Percentiles rank a stretch among this genome's conserved stretches.
Conservation (phyloP, 2,113 vertebrate species). For the Atherinomorus stipes region DNA sequence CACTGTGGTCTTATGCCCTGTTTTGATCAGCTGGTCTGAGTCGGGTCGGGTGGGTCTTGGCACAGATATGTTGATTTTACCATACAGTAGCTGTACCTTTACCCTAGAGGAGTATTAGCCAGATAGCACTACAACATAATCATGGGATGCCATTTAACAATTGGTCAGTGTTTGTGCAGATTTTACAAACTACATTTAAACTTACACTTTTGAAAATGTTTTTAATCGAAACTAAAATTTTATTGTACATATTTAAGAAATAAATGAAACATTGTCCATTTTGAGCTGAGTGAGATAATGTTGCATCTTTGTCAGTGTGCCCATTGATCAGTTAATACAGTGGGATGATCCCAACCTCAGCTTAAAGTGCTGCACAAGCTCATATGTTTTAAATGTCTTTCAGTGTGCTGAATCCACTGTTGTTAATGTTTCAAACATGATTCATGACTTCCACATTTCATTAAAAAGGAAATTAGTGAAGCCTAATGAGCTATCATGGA, state of each 20-base stretch:
- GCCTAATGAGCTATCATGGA: constrained; percentile 74
- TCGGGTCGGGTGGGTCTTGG: no score
- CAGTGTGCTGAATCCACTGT: constrained; percentile 13
- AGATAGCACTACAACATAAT: no score
- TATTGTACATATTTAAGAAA: no score
- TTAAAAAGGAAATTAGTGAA: constrained; percentile 86
- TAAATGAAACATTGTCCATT: no score
- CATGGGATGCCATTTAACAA: no score
- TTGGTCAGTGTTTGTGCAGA: neutral
- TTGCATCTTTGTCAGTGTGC: neutral
- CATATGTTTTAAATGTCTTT: neutral
- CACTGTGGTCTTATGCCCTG: no score
- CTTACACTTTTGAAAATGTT: neutral
- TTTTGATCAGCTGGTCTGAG: no score
- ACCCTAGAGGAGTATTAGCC: no score
- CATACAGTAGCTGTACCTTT: no score
- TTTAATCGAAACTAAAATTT: no score
- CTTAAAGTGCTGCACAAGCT: neutral
- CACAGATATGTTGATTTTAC: no score
- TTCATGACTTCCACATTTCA: constrained; percentile 85
- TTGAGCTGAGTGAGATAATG: no score
- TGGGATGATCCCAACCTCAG: neutral
- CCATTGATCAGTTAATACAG: neutral
- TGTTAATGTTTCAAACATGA: constrained; percentile 56
- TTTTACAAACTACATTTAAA: neutral